phyloP scores from a whole-genome alignment of 2,113 vertebrate species.

The Ophthalmolycus amberensis region DNA sequence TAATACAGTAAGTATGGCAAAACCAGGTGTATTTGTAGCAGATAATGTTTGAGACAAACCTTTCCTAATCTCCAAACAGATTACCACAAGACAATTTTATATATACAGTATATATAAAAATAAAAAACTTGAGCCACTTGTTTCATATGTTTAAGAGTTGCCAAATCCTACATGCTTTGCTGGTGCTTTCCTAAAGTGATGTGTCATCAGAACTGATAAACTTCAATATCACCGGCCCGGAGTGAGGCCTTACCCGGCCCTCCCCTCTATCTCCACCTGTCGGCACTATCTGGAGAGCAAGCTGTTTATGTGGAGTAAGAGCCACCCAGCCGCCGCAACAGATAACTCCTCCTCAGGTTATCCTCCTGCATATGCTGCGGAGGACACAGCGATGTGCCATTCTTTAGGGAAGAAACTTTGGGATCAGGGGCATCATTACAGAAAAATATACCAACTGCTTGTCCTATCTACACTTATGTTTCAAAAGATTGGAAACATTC shows the following conservation, averaged over 20 bases:
- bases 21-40: not conserved
- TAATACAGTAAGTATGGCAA: not conserved
- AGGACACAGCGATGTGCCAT: slow-evolving; percentile 8
- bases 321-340: slow-evolving; percentile 24
- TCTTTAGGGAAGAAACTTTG: not conserved
- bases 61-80: not conserved
- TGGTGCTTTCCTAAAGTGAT: slow-evolving; percentile 16
- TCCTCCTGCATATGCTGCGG: slow-evolving; percentile 7
- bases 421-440: not conserved
- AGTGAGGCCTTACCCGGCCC: slow-evolving; percentile 33
- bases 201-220: slow-evolving; percentile 30
- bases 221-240: slow-evolving; percentile 63
- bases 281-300: not conserved
- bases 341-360: slow-evolving; percentile 57
- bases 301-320: slow-evolving; percentile 21
- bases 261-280: slow-evolving; percentile 24
- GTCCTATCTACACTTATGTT: not conserved
- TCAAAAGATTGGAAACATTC: too few species aligned
- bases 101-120: too few species aligned
- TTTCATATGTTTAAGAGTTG: not conserved
- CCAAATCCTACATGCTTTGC: not conserved
- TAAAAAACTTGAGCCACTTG: too few species aligned
- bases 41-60: not conserved
- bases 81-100: not conserved
- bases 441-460: not conserved